Percentiles rank a stretch among this genome's conserved stretches.
Evolutionary conservation across 1,140 invertebrate genomes (phyloP).

Genomic region (Eumeta japonica): DNA sequence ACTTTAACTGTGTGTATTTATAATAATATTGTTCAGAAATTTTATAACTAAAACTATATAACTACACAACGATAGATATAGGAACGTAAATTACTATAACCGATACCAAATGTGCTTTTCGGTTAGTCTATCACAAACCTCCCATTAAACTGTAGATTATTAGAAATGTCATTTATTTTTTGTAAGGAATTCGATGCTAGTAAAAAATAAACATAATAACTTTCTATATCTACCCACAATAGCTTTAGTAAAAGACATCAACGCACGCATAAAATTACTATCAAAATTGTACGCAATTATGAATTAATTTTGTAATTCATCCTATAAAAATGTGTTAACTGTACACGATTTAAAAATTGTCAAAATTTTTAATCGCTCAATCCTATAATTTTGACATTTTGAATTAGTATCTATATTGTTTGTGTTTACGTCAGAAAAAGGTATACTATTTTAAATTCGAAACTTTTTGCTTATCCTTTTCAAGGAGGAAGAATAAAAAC

Average conservation of each 20-base stretch:
- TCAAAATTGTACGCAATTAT: conserved; percentile 12
- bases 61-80: too few relatives aligned
- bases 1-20: too few relatives aligned
- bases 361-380: conserved; percentile 7
- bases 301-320: conserved; percentile 17
- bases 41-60: too few relatives aligned
- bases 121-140: not conserved
- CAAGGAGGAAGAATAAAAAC: too few relatives aligned
- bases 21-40: too few relatives aligned
- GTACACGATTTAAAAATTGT: conserved; percentile 7
- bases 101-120: conserved; percentile 4
- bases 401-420: too few relatives aligned
- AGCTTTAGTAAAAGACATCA: conserved; percentile 28
- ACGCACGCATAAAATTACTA: conserved; percentile 27
- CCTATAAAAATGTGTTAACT: conserved; percentile 16
- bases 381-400: too few relatives aligned
- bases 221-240: not conserved
- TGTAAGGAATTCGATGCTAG: conserved; percentile 5
- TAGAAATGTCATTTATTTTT: not conserved
- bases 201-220: too few relatives aligned
- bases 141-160: not conserved
- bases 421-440: too few relatives aligned
- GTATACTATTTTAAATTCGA: too few relatives aligned
- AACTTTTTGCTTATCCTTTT: too few relatives aligned
- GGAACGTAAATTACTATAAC: too few relatives aligned